Conservation (phyloP, 2,888 invertebrate genomes). For the Hipparchia sbordonii region DNA sequence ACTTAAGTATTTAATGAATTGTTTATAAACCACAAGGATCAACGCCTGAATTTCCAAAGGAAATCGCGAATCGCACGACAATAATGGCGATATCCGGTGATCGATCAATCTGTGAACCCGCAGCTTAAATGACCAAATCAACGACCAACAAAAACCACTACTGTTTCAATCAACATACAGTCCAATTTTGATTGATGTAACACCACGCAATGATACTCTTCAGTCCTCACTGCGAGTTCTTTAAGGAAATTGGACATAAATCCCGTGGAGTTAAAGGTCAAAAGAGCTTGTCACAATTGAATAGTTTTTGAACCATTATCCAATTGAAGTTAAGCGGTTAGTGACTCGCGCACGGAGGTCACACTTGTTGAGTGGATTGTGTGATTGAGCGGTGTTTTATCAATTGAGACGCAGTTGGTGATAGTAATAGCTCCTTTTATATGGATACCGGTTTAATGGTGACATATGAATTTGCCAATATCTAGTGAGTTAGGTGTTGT, state of each 20-base stretch:
- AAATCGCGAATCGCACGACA: constrained; percentile 51
- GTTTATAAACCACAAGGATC: constrained; percentile 12
- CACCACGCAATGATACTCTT: neutral
- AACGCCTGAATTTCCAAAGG: constrained; percentile 45
- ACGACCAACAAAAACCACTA: neutral
- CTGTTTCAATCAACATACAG: constrained; percentile 6
- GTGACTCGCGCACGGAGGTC: constrained; percentile 54
- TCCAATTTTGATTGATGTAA: constrained; percentile 4
- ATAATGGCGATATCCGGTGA: constrained; percentile 64
- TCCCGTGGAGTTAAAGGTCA: neutral
- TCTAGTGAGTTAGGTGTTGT: too few species aligned
- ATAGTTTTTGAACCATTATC: constrained; percentile 50
- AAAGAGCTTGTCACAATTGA: constrained; percentile 11
- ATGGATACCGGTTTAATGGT: neutral
- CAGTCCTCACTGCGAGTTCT: neutral
- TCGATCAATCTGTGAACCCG: constrained; percentile 66
- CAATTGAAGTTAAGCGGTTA: constrained; percentile 67
- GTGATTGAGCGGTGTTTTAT: constrained; percentile 37
- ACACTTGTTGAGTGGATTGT: constrained; percentile 51
- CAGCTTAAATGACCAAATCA: neutral
- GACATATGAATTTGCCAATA: too few species aligned
- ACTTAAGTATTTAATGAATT: neutral
- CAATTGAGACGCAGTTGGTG: constrained; percentile 26
- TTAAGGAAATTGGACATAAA: constrained; percentile 21
- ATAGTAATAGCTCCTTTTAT: constrained; percentile 11